Evolutionary conservation across 2,888 invertebrate species (phyloP).

Genomic region (Entomobrya proxima): DNA sequence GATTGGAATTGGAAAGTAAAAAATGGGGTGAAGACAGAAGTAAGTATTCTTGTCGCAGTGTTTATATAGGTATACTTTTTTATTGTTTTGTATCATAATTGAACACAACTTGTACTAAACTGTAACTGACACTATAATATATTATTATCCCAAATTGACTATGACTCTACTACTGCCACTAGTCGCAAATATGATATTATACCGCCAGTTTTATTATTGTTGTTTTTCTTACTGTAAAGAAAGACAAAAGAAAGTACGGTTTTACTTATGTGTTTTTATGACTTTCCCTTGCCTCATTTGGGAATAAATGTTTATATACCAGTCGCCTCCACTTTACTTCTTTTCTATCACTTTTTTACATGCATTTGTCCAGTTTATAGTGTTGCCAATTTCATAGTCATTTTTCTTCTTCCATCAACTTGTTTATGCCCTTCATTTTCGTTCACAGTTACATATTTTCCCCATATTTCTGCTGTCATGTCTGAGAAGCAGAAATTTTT

Average conservation of each 20-base stretch:
- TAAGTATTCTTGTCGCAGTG: not conserved
- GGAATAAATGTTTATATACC: conserved; percentile 26
- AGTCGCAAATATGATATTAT: too few species aligned
- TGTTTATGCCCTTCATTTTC: not conserved
- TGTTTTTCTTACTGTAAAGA: not conserved
- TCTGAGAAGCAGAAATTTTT: conserved; percentile 37
- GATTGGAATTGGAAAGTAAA: not conserved
- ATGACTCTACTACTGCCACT: too few species aligned
- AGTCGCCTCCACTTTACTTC: not conserved
- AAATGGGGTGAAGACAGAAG: not conserved
- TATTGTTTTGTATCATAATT: too few species aligned
- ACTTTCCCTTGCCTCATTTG: conserved; percentile 3
- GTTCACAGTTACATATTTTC: not conserved
- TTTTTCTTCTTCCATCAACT: not conserved
- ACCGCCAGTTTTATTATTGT: not conserved
- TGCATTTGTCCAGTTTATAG: not conserved
- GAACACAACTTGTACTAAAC: too few species aligned
- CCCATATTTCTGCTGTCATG: conserved; percentile 5
- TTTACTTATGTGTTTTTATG: not conserved
- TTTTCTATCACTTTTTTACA: conserved; percentile 2
- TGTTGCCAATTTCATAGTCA: conserved; percentile 9
- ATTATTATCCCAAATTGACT: not conserved
- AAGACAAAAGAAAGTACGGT: not conserved
- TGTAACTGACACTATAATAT: too few species aligned
- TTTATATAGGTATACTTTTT: too few species aligned